A percentile compares a stretch with the other conserved stretches of the same genome.
Evolutionary conservation across 2,797 vertebrate genomes (phyloP).

Genomic region (Enteromius argenteus): DNA sequence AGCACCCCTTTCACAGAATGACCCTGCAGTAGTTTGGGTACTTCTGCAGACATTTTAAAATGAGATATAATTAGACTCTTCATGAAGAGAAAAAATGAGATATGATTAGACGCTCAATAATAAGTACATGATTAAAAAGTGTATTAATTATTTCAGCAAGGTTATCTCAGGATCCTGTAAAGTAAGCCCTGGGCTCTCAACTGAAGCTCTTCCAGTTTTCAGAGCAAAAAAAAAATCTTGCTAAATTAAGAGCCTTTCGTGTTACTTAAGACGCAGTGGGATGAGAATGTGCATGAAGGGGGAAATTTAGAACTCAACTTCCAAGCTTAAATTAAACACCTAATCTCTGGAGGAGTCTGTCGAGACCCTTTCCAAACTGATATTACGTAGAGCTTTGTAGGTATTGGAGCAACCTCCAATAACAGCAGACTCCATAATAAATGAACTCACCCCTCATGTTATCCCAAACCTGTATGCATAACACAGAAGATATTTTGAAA

Average conservation of each 20-base stretch:
- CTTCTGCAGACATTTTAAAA: conserved; percentile 16
- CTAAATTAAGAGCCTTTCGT: conserved; percentile 44
- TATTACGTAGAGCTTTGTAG: conserved; percentile 19
- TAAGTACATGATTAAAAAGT: conserved; percentile 31
- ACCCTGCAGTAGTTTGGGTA: not conserved
- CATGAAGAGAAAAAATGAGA: not conserved
- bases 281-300: conserved; percentile 25
- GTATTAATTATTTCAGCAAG: conserved; percentile 26
- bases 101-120: conserved; percentile 20
- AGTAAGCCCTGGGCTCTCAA: conserved; percentile 19
- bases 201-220: conserved; percentile 11
- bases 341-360: conserved; percentile 49
- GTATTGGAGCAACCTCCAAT: not conserved
- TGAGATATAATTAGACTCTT: conserved; percentile 30
- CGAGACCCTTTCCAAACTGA: conserved; percentile 28
- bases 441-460: not conserved
- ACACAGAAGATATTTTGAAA: not conserved
- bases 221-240: not conserved
- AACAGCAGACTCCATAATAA: conserved; percentile 1
- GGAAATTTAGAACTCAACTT: conserved; percentile 47
- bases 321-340: conserved; percentile 47
- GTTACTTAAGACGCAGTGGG: conserved; percentile 36
- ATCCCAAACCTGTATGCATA: not conserved
- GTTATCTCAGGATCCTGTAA: conserved; percentile 17
- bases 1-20: not conserved